Conservation (phyloP, 2,797 vertebrate species). For the Catostomus latipinnis region DNA sequence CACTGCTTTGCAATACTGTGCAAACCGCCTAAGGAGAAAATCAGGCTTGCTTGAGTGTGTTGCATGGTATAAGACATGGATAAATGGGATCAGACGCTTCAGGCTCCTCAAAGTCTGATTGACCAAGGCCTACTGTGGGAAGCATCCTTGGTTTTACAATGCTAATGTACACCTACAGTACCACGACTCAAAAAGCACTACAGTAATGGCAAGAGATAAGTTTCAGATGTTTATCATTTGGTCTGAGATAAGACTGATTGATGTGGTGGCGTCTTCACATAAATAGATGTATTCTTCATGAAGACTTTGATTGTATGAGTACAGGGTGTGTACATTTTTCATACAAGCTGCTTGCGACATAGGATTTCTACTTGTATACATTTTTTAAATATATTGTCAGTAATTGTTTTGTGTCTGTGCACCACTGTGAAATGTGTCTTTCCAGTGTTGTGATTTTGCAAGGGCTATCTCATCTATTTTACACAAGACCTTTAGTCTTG, state of each 20-base stretch:
- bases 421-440: conserved; percentile 17
- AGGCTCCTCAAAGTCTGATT: conserved; percentile 27
- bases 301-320: conserved; percentile 4
- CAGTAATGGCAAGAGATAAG: conserved; percentile 1
- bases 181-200: conserved; percentile 1
- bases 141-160: not conserved
- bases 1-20: conserved; percentile 26
- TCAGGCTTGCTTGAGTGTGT: conserved; percentile 9
- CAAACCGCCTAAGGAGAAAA: conserved; percentile 23
- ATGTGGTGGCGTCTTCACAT: conserved; percentile 23
- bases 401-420: conserved; percentile 14
- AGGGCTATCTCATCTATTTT: conserved; percentile 41
- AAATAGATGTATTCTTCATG: not conserved
- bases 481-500: conserved; percentile 25
- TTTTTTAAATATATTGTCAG: not conserved
- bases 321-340: not conserved
- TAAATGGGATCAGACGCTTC: conserved; percentile 13
- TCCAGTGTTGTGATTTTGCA: conserved; percentile 6
- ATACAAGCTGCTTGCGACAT: not conserved
- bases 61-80: conserved; percentile 2
- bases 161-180: conserved; percentile 28
- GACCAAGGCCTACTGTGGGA: conserved; percentile 33
- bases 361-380: conserved; percentile 6
- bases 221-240: conserved; percentile 22
- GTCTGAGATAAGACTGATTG: conserved; percentile 9